Evolutionary conservation across 1,140 invertebrate species (phyloP).

Genomic region (Drosophila rufa): DNA sequence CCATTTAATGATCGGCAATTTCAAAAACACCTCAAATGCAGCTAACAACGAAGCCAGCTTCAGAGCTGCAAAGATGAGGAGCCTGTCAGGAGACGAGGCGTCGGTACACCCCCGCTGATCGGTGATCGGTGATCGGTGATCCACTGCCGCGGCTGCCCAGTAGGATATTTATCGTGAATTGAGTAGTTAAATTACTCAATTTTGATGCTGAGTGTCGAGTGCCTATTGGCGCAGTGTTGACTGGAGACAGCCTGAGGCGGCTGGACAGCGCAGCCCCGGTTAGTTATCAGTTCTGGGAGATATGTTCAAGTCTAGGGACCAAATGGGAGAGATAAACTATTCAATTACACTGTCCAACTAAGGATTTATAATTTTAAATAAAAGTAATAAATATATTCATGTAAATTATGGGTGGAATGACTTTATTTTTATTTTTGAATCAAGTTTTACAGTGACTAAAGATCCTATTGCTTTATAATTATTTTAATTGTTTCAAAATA

Average conservation of each 20-base stretch:
- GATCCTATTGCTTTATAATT: no score
- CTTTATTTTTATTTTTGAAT: no score
- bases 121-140: conserved; percentile 22
- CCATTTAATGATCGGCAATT: conserved; percentile 79
- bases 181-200: conserved; percentile 84
- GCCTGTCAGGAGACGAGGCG: conserved; percentile 15
- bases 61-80: conserved; percentile 8
- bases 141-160: conserved; percentile 47
- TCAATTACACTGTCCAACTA: conserved; percentile 42
- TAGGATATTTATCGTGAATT: conserved; percentile 81
- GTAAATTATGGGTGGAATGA: no score
- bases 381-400: not conserved
- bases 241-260: conserved; percentile 3
- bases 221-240: conserved; percentile 12
- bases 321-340: conserved; percentile 47
- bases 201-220: conserved; percentile 49
- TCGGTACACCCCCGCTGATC: conserved; percentile 60
- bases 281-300: conserved; percentile 48
- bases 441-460: no score
- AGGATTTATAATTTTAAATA: not conserved
- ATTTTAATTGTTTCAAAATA: no score
- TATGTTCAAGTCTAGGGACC: conserved; percentile 54
- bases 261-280: conserved; percentile 5
- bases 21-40: conserved; percentile 76
- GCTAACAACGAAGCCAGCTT: conserved; percentile 47